Conservation (phyloP, 2,797 vertebrate species). For the Semaprochilodus insignis region DNA sequence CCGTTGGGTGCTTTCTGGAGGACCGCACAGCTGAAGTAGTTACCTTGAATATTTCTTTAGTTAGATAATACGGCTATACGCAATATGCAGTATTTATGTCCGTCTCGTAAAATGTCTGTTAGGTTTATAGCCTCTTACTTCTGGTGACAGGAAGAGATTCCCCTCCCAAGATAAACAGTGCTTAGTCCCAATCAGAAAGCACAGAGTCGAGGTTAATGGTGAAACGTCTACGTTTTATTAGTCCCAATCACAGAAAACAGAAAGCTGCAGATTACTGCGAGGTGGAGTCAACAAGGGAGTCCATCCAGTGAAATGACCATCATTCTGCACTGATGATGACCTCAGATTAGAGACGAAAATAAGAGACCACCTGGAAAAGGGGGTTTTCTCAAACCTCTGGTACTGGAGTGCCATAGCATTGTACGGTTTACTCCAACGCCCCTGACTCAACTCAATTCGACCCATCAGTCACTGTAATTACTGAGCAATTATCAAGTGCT, state of each 20-base stretch:
- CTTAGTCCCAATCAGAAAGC: slow-evolving; percentile 60
- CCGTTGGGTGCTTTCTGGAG: slow-evolving; percentile 27
- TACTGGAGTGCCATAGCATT: not conserved
- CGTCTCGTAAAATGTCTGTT: slow-evolving; percentile 66
- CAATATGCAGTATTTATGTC: slow-evolving; percentile 59
- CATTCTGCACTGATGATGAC: slow-evolving; percentile 35
- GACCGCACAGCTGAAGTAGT: slow-evolving; percentile 55
- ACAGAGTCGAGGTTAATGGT: slow-evolving; percentile 46
- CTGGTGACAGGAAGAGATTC: slow-evolving; percentile 54
- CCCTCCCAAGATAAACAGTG: slow-evolving; percentile 64
- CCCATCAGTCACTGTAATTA: not conserved
- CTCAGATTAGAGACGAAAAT: slow-evolving; percentile 21
- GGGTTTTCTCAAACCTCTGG: not conserved
- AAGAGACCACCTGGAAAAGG: slow-evolving; percentile 35
- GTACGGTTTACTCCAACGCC: not conserved
- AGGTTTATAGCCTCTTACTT: slow-evolving; percentile 65
- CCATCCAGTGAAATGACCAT: not conserved
- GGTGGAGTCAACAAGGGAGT: not conserved
- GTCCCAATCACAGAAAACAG: not conserved
- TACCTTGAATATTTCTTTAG: slow-evolving; percentile 61
- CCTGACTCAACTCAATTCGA: slow-evolving; percentile 16
- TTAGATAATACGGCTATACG: slow-evolving; percentile 55
- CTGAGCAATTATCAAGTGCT: not conserved
- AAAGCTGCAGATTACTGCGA: not conserved
- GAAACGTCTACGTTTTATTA: slow-evolving; percentile 40